A percentile compares a stretch with the other conserved stretches of the same genome.
Conservation (phyloP, 1,140 invertebrate genomes). For the Drosophila nebulosa region DNA sequence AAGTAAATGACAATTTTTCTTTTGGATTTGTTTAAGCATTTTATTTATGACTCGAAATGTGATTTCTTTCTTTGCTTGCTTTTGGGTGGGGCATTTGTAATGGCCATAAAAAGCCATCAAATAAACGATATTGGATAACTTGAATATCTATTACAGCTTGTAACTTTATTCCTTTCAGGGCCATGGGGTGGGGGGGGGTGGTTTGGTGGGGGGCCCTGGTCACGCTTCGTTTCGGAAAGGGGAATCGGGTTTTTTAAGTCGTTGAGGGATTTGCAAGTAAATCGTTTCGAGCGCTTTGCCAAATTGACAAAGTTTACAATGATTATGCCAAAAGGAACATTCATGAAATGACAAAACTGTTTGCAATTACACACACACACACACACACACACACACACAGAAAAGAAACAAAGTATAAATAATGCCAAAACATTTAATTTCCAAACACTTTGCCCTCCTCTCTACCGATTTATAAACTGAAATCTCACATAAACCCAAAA, state of each 20-base stretch:
- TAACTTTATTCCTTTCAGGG: background rate
- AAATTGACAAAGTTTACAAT: background rate
- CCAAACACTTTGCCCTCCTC: too few species aligned
- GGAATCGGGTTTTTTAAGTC: background rate
- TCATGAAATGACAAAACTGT: background rate
- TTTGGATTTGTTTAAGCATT: constrained; percentile 34
- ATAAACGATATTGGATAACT: background rate
- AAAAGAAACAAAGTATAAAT: too few species aligned
- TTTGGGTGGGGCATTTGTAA: constrained; percentile 10
- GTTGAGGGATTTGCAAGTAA: constrained; percentile 3
- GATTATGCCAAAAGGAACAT: background rate
- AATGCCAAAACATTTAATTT: too few species aligned
- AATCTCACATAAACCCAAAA: background rate
- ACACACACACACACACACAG: too few species aligned
- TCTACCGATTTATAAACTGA: background rate
- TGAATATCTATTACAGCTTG: constrained; percentile 7
- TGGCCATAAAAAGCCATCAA: constrained; percentile 16
- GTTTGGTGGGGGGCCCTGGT: too few species aligned
- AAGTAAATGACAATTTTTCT: constrained; percentile 20
- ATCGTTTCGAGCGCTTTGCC: background rate
- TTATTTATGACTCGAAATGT: constrained; percentile 9
- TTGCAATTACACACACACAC: too few species aligned
- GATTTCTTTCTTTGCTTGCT: background rate
- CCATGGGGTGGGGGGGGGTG: too few species aligned
- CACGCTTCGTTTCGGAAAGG: background rate